These are phyloP conservation scores for Montifringilla adamsi DNA, from an alignment of 2,113 vertebrate genomes.

Conservation along the genomic window DNA sequence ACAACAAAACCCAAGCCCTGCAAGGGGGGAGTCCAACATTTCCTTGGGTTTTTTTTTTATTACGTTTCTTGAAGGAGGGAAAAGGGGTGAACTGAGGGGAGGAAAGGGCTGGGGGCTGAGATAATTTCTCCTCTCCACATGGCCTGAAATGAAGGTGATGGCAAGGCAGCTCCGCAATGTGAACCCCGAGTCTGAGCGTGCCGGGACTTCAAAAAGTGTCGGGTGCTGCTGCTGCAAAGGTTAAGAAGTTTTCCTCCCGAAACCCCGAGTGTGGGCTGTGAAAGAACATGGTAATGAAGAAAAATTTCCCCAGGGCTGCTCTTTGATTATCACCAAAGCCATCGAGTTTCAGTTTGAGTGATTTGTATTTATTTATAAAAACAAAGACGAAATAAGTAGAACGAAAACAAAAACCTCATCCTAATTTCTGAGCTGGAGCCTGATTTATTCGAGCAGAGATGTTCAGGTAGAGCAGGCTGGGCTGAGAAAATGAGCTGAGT, in stretches of 20 bases:
- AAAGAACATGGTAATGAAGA: conserved; percentile 93
- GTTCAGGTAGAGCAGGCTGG: background rate
- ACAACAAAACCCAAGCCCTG: background rate
- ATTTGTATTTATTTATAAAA: conserved; percentile 98
- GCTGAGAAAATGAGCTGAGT: background rate
- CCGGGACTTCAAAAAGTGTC: conserved; percentile 68
- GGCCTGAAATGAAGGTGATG: conserved; percentile 54
- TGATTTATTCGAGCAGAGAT: conserved; percentile 28
- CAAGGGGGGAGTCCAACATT: too few species aligned
- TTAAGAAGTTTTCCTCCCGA: conserved; percentile 94
- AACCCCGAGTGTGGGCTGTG: conserved; percentile 95
- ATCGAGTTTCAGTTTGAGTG: conserved; percentile 98
- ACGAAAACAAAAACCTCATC: conserved; percentile 73
- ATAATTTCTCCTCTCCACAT: background rate
- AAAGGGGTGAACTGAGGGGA: background rate
- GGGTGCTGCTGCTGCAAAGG: conserved; percentile 87
- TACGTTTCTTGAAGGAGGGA: background rate
- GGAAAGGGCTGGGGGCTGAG: background rate
- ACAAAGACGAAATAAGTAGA: conserved; percentile 89
- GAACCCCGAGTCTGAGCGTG: conserved; percentile 29
- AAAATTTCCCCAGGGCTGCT: conserved; percentile 92
- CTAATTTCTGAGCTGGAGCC: conserved; percentile 66
- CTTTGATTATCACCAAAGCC: conserved; percentile 97
- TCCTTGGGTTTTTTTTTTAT: background rate
- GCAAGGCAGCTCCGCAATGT: background rate